Conservation (phyloP, 2,888 invertebrate species). For the Cacoxenus indagator region DNA sequence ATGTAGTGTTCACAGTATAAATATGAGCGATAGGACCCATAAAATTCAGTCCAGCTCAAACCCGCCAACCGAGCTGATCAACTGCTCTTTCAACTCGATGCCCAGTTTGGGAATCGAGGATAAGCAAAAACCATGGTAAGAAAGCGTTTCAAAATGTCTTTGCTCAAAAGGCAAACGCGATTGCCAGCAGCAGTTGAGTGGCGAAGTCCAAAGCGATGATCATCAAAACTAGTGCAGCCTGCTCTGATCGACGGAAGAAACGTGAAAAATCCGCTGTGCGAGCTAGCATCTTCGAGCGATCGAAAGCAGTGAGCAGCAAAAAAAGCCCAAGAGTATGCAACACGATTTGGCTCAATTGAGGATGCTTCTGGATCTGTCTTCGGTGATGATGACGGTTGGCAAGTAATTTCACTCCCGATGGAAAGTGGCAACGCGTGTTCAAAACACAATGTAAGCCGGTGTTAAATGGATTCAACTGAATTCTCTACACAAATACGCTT, state of each 20-base stretch:
- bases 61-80: conserved; percentile 1
- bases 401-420: background rate
- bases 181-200: background rate
- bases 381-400: background rate
- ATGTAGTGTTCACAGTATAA: background rate
- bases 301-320: background rate
- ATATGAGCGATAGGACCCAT: conserved; percentile 3
- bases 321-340: conserved; percentile 10
- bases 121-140: conserved; percentile 4
- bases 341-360: background rate
- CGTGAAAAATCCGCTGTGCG: conserved; percentile 1
- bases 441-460: conserved; percentile 6
- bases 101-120: too few relatives aligned
- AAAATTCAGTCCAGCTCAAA: conserved; percentile 23
- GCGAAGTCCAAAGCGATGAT: background rate
- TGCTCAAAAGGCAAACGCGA: background rate
- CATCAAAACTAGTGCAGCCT: background rate
- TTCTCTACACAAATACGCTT: background rate
- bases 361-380: background rate
- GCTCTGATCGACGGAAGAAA: background rate
- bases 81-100: background rate
- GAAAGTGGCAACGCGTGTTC: conserved; percentile 19
- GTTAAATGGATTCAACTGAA: background rate
- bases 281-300: background rate
- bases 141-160: conserved; percentile 2